These are phyloP conservation scores for Myotis myotis DNA, from an alignment of 2,797 vertebrate species.

Conservation along the genomic window DNA sequence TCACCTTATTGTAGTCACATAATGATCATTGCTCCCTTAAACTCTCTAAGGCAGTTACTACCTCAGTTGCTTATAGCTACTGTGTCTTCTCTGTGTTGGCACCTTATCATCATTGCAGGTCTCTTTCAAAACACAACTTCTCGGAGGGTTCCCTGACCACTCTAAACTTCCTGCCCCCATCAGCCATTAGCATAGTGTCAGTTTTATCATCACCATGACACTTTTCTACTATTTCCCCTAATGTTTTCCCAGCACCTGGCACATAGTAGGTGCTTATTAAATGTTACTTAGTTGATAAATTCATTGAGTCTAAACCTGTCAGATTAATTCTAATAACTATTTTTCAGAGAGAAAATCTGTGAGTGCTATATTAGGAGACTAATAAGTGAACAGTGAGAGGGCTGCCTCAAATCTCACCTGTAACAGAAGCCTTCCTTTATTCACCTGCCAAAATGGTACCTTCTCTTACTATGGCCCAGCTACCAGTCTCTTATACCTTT, in stretches of 20 bases:
- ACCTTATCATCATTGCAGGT: neutral
- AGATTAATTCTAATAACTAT: neutral
- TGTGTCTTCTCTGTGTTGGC: neutral
- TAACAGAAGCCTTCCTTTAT: neutral
- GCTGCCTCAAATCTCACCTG: neutral
- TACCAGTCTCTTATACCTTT: neutral
- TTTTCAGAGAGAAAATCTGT: neutral
- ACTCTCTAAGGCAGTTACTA: neutral
- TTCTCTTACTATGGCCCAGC: neutral
- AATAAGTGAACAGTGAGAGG: neutral
- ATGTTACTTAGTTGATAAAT: neutral
- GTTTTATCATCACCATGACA: neutral
- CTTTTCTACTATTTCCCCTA: neutral
- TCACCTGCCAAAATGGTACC: neutral
- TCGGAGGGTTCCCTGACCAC: neutral
- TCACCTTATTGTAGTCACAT: neutral
- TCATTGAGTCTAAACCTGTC: neutral
- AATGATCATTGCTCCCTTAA: neutral
- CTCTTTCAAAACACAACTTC: neutral
- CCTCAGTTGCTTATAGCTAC: neutral
- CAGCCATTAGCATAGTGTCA: neutral
- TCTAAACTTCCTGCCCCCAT: neutral
- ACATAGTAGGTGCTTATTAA: neutral
- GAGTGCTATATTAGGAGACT: neutral
- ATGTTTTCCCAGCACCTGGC: neutral